Evolutionary conservation across 2,113 vertebrate genomes (phyloP), one percentile per base, ranked within the genome.

Genomic region (Grallaria varia): DNA sequence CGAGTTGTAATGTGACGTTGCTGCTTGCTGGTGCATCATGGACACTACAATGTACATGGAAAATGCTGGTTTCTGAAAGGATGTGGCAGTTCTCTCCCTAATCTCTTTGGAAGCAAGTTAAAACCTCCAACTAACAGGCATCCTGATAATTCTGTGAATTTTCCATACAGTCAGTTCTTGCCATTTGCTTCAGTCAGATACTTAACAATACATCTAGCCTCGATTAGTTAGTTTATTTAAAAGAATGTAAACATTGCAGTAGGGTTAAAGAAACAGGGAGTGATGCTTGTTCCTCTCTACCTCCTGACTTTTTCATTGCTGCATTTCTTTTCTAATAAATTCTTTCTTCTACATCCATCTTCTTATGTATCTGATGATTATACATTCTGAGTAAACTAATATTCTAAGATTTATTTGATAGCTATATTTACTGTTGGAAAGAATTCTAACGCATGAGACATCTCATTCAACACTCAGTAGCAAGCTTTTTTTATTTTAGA

Each of bases 21-120:
- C 98, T 23, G 99, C 98, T 97, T 99, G 99, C 97, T 99, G 99
- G 96, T 99, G 99, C 98, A 99, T 99, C 99, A 99, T 99, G 96
- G 99, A 98, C 73, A 99, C 99, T 99, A 59, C 30, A 91, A 18
- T 0, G 88, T 12, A 95, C 60, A 55, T 7, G 79, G 75, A 56
- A 84, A 88, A 69, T 10, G 63, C 14, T 56, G 92, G 81, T 97
- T 95, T 71, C 80, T 94, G 84, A 78, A 62, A 52, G 7, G 35
- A 49, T 64, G 5, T 45, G 72, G 62, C 8, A 30, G 9, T 74
- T 78, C 25, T 69, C 44, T 59, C 59, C 58, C 45, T 33, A n/a
- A 13, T 19, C 24, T 49, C 55, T 77, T 79, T 42, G 71, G 66
- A 67, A 76, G 47, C 45, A 45, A 53, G 49, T 45, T 45, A 86